Evolutionary conservation across 2,113 vertebrate species (phyloP), one percentile per base, ranked within the genome.

Genomic region (Sterna hirundo): DNA sequence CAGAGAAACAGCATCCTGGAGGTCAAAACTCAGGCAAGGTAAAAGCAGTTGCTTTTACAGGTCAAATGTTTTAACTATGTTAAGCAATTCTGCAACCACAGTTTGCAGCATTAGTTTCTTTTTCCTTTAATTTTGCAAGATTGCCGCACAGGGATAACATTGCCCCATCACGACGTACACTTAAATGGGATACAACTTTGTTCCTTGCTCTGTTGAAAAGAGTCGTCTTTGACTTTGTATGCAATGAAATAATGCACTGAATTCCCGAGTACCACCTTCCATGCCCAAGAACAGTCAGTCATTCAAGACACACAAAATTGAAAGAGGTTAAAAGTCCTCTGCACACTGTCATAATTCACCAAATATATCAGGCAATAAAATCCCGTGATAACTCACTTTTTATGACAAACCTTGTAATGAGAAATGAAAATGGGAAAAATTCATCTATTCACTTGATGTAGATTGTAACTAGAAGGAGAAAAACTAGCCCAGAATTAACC

Each of bases 381-480:
- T 96, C 91, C 93, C 8, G 40, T 97, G 94, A 98, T 98, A 98
- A 98, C 87, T 98, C 97, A 98, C 96, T 97, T 97, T 97, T 97
- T 79, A 84, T 98, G 98, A 98, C 98, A 98, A 98, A 98, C 81
- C 74, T 94, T 96, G 86, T 98, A 98, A 98, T 98, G 98, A 98
- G 97, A 98, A 97, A 71, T 94, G 97, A 98, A 98, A 97, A 98
- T 96, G 94, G 94, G 93, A 96, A 90, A 97, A 97, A 98, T 98
- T 97, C 68, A 97, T 97, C 96, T 97, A 93, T 95, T 97, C 96
- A 86, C 42, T 97, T 98, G 97, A 98, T 95, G 93, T 55, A 91
- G 51, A 80, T 88, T 96, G 58, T 96, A 98, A 96, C 93, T 90
- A 96, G 81, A 91, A 95, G 72, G 65, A 90, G 40, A 64, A 58